phyloP scores from a whole-genome alignment of 2,113 vertebrate genomes.

The Erythrolamprus reginae region DNA sequence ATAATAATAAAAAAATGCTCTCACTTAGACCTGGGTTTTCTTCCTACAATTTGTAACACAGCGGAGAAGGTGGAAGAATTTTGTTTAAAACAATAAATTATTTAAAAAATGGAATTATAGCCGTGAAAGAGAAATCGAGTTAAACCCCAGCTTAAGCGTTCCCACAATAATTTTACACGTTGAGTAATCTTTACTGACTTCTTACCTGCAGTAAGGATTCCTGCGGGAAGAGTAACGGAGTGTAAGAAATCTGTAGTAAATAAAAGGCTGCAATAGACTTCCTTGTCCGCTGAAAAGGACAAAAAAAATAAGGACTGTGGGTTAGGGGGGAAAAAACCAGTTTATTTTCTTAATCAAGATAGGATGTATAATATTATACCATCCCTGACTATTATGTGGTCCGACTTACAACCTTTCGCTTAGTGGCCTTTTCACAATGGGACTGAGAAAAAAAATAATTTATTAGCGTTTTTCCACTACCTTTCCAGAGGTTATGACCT shows the following conservation, averaged over 20 bases:
- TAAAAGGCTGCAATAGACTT: conserved; percentile 93
- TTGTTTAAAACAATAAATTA: neutral
- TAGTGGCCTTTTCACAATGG: neutral
- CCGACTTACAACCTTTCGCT: neutral
- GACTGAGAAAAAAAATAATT: neutral
- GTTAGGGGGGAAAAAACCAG: neutral
- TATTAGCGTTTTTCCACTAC: too few species aligned
- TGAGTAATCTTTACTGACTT: neutral
- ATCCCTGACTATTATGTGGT: neutral
- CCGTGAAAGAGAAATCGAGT: neutral
- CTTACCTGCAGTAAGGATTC: conserved; percentile 97
- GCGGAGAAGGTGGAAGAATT: neutral
- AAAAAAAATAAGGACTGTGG: conserved; percentile 28
- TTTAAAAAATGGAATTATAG: neutral
- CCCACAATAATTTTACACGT: too few species aligned
- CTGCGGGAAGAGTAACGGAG: conserved; percentile 93
- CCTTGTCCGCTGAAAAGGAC: conserved; percentile 85
- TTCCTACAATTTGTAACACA: neutral
- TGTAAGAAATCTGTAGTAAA: conserved; percentile 96
- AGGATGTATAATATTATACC: neutral
- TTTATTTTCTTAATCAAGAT: neutral
- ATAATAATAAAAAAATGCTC: too few species aligned
- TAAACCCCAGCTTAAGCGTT: too few species aligned
- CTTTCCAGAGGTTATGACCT: too few species aligned
- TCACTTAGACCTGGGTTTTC: neutral